Base-by-base conservation (phyloP, 1,140 invertebrate genomes). In the Conopomorpha cramerella region DNA sequence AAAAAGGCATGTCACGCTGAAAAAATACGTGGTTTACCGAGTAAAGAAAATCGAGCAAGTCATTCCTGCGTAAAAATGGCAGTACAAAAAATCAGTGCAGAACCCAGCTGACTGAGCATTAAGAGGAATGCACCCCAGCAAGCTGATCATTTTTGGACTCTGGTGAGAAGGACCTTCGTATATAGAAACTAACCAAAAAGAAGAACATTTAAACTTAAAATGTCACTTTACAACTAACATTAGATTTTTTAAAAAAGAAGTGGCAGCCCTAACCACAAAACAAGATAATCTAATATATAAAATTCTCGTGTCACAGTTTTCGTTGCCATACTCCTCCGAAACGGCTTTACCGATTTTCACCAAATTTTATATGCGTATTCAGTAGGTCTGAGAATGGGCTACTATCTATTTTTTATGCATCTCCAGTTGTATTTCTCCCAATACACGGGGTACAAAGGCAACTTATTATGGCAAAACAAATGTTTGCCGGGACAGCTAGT, bases 81-180 rank as follows among this genome's bases (percentile, higher is more conserved):
- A 23, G 4, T 10, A 23, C 19, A 10, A 6, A 10, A 4, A 10
- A 23, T 23, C 19, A 10, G 19, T 6, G 19, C 19, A 23, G 10
- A 23, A 23, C 10, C 10, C 19, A 4, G 19, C 19, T 23, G 19
- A 23, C 19, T 23, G 30, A 14, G 16, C 19, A 0, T 54, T 51
- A 1, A 25, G 63, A 18, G 61, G 59, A 2, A 27, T 45, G 16
- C 17, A 26, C 17, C 36, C 36, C 7, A 15, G 15, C 3, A 35
- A 47, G 30, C 30, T 50, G 13, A 16, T 15, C 26, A 12, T 40
- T 0, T 12, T 29, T 40, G 32, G 14, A 39, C 30, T 40, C 30
- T 50, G 41, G 44, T 46, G 48, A 44, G 12, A 39, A 4, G 46
- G 46, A 0, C 46, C 46, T 2, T 8, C 26, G 15, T 49, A 30